phyloP scores from a whole-genome alignment of 2,113 vertebrate genomes.

The Symphodus melops region DNA sequence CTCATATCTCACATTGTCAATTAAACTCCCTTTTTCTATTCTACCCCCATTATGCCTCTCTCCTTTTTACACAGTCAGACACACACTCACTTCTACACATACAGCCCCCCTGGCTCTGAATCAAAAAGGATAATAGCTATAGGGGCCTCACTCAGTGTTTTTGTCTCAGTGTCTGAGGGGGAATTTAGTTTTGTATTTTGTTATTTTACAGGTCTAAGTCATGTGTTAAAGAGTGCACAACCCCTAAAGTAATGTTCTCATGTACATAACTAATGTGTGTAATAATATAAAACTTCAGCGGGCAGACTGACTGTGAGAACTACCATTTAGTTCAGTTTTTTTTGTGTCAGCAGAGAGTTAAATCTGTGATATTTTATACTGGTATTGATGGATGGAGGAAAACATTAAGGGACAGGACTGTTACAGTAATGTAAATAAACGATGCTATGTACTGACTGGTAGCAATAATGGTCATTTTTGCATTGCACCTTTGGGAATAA shows the following conservation, averaged over 20 bases:
- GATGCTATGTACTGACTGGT: conserved; percentile 13
- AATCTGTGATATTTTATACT: conserved; percentile 36
- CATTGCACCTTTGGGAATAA: conserved; percentile 30
- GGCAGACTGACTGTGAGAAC: conserved; percentile 64
- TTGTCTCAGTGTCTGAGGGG: conserved; percentile 49
- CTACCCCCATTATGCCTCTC: conserved; percentile 17
- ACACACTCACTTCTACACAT: conserved; percentile 15
- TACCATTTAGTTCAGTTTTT: conserved; percentile 32
- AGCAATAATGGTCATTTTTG: conserved; percentile 26
- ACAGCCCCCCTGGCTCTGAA: conserved; percentile 48
- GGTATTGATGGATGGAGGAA: conserved; percentile 55
- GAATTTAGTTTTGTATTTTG: conserved; percentile 55
- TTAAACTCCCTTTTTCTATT: conserved; percentile 43
- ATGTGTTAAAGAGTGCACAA: conserved; percentile 35
- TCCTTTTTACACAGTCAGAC: conserved; percentile 3
- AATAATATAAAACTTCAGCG: conserved; percentile 47
- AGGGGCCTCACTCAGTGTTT: conserved; percentile 47
- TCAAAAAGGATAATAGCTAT: conserved; percentile 55
- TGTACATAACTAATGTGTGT: conserved; percentile 59
- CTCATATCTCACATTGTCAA: conserved; percentile 34
- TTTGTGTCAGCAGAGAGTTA: conserved; percentile 33
- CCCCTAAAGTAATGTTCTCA: conserved; percentile 47
- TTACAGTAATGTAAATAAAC: conserved; percentile 54
- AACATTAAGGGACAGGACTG: conserved; percentile 37
- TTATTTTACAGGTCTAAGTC: conserved; percentile 53